These are phyloP conservation scores for Holacanthella duospinosa DNA, from an alignment of 2,888 invertebrate species.

Conservation along the genomic window DNA sequence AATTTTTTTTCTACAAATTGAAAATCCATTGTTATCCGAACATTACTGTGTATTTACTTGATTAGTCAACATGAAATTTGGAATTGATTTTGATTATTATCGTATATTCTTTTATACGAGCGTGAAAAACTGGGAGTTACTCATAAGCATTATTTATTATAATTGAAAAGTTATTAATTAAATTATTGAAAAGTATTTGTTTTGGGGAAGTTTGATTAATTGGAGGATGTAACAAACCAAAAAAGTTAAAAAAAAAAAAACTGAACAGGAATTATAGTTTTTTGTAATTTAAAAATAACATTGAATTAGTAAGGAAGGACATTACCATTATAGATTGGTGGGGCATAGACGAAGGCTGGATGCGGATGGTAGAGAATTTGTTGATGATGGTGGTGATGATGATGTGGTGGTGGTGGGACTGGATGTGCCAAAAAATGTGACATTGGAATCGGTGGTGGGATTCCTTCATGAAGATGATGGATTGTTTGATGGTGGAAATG, in stretches of 20 bases:
- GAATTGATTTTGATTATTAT: not conserved
- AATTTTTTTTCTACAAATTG: not conserved
- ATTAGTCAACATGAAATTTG: not conserved
- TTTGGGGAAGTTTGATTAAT: not conserved
- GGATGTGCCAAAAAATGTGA: slow-evolving; percentile 10
- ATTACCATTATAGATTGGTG: slow-evolving; percentile 45
- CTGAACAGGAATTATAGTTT: too few relatives aligned
- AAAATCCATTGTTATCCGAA: not conserved
- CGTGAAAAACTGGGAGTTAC: not conserved
- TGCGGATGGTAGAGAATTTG: slow-evolving; percentile 43
- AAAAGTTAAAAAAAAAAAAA: not conserved
- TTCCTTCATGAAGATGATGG: slow-evolving; percentile 4
- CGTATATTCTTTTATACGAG: too few relatives aligned
- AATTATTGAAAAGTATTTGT: too few relatives aligned
- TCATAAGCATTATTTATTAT: not conserved
- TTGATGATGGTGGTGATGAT: slow-evolving; percentile 6
- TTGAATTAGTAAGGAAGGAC: too few relatives aligned
- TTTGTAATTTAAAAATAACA: too few relatives aligned
- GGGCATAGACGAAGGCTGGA: slow-evolving; percentile 46
- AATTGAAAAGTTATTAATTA: too few relatives aligned
- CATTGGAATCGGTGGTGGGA: slow-evolving; percentile 6
- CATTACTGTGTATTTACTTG: too few relatives aligned
- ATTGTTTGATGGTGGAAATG: slow-evolving; percentile 1
- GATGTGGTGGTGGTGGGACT: slow-evolving; percentile 3
- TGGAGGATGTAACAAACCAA: not conserved